Conservation (phyloP, 2,113 vertebrate genomes). For the Cyrtonyx montezumae region DNA sequence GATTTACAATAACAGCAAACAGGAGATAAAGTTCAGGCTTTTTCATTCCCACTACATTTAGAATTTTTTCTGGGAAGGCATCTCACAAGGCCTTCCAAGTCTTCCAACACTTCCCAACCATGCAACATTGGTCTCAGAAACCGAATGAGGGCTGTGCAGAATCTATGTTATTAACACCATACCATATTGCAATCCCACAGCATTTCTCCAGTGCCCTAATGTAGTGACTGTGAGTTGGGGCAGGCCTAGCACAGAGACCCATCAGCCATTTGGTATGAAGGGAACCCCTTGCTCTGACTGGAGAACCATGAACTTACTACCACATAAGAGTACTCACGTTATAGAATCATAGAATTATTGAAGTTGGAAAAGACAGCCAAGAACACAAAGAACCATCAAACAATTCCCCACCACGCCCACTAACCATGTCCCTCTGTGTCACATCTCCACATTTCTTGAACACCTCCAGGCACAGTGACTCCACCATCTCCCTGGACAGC, state of each 20-base stretch:
- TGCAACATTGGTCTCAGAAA: background rate
- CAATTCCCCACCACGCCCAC: too few species aligned
- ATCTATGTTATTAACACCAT: background rate
- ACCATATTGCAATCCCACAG: background rate
- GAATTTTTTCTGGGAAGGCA: conserved; percentile 1
- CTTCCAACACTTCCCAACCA: background rate
- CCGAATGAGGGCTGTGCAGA: background rate
- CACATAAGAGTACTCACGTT: background rate
- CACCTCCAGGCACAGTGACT: too few species aligned
- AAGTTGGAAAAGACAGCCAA: too few species aligned
- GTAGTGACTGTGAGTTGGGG: background rate
- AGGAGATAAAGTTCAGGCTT: background rate
- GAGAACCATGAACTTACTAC: background rate
- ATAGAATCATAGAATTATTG: too few species aligned
- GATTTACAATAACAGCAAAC: background rate
- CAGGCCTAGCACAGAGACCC: background rate
- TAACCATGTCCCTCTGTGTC: too few species aligned
- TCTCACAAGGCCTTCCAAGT: background rate
- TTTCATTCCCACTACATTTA: background rate
- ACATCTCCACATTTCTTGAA: too few species aligned
- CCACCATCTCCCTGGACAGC: too few species aligned
- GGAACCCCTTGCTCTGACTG: background rate
- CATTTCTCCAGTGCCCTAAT: background rate
- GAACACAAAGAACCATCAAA: too few species aligned
- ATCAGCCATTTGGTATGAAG: background rate